A percentile compares a stretch with the other conserved stretches of the same genome.
Evolutionary conservation across 2,888 invertebrate genomes (phyloP).

Genomic region (Nasonovia ribisnigri): DNA sequence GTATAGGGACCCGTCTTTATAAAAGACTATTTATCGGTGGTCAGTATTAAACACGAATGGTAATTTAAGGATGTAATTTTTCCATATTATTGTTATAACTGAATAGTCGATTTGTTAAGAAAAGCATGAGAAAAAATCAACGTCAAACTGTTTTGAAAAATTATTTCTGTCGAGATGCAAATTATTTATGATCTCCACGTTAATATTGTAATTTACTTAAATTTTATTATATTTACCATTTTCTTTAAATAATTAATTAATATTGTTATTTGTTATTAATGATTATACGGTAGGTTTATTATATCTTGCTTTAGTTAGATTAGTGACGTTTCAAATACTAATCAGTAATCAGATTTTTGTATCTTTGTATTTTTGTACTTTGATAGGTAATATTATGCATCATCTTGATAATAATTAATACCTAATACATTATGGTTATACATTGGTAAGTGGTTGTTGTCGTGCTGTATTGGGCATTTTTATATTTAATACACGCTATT

Average conservation of each 20-base stretch:
- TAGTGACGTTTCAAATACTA: not conserved
- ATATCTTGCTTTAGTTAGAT: not conserved
- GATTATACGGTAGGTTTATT: not conserved
- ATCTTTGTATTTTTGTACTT: not conserved
- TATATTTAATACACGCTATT: not conserved
- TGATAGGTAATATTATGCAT: not conserved
- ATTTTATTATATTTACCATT: not conserved
- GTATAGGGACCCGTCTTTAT: not conserved
- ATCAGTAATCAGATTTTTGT: too few relatives aligned
- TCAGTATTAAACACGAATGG: not conserved
- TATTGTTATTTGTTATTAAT: not conserved
- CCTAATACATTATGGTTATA: not conserved
- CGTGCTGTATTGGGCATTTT: not conserved
- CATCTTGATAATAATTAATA: not conserved
- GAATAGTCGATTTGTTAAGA: not conserved
- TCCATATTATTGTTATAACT: not conserved
- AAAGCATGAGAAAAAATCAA: not conserved
- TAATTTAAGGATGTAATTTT: not conserved
- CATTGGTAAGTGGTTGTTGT: not conserved
- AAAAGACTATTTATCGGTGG: not conserved
- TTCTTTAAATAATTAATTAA: not conserved
- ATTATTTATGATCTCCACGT: not conserved
- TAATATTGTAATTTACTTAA: not conserved
- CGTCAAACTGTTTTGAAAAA: not conserved
- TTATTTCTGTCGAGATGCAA: not conserved